Base-by-base conservation (phyloP, 2,888 invertebrate genomes). In the Biston stratarius region DNA sequence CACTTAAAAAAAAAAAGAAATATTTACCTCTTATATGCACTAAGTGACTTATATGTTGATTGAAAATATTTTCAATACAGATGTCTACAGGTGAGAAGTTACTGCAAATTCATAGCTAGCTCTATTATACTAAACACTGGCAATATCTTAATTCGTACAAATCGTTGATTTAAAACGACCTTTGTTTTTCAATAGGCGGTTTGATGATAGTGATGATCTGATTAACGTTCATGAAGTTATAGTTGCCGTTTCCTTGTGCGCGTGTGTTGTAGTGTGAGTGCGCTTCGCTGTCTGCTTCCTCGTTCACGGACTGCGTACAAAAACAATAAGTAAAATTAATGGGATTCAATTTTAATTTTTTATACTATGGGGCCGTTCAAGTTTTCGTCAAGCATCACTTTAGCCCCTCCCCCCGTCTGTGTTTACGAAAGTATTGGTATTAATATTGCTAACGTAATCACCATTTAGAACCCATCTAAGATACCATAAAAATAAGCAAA, bases 141-240 rank as follows among this genome's bases (percentile, higher is more conserved):
- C 40, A 40, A 53, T 40, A 11, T 53, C 53, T 53, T 40, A 14
- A 34, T 38, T 53, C 52, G 33, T 11, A 53, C 11, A 7, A 38
- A 14, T 14, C 14, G 12, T 51, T n/a, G 48, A 10, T 24, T 24
- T 51, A 51, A 51, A 51, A 51, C 49, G 33, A 34, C 49, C 49
- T 51, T 34, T 34, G 14, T 14, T 38, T 53, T 6, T 53, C 38
- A 10, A 53, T 5, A 11, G 44, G 45, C 34, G 57, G 63, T 36
- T 57, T 51, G 48, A 56, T 24, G 36, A 40, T 53, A 0, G 52
- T 64, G 24, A 65, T 45, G n/a, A 49, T 42, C 0, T 56, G 60
- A 34, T 57, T 57, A 6, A 64, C 58, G 45, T 60, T 65, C 56
- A 44, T 61, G 10, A 65, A 34, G 65, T 60, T 60, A 11, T 38